Evolutionary conservation across 2,113 vertebrate species (phyloP).

Genomic region (Nannospalax galili): DNA sequence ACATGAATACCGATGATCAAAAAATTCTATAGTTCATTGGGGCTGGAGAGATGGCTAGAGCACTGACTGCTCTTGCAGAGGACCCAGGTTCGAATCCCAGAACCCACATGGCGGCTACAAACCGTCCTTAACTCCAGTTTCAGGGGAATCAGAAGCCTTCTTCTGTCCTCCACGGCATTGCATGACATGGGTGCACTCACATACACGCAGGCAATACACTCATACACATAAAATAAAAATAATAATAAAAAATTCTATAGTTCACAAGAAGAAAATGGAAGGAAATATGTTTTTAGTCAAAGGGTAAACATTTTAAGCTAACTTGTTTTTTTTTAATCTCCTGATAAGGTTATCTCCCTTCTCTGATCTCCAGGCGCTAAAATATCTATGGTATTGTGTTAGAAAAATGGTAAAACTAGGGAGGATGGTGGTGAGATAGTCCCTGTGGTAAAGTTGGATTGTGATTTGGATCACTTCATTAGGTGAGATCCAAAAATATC

Average conservation of each 20-base stretch:
- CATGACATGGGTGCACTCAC: too few species aligned
- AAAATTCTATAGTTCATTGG: conserved; percentile 20
- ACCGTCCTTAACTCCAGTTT: too few species aligned
- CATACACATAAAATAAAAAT: too few species aligned
- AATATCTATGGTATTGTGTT: conserved; percentile 13
- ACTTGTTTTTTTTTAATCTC: conserved; percentile 49
- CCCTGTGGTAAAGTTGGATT: background rate
- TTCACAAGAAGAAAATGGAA: conserved; percentile 30
- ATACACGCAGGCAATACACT: too few species aligned
- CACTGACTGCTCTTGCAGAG: too few species aligned
- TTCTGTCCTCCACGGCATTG: too few species aligned
- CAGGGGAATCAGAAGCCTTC: too few species aligned
- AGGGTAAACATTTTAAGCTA: conserved; percentile 18
- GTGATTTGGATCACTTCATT: conserved; percentile 15
- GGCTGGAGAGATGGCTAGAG: too few species aligned
- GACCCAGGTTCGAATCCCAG: too few species aligned
- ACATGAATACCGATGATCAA: background rate
- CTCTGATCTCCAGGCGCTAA: conserved; percentile 12
- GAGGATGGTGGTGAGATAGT: background rate
- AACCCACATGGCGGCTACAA: too few species aligned
- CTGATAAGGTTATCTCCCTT: conserved; percentile 16
- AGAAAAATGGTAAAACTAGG: conserved; percentile 5
- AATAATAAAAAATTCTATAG: conserved; percentile 21
- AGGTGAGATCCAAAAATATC: conserved; percentile 21
- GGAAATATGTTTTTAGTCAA: conserved; percentile 45